Conservation (phyloP, 2,888 invertebrate genomes). For the Athalia rosae region DNA sequence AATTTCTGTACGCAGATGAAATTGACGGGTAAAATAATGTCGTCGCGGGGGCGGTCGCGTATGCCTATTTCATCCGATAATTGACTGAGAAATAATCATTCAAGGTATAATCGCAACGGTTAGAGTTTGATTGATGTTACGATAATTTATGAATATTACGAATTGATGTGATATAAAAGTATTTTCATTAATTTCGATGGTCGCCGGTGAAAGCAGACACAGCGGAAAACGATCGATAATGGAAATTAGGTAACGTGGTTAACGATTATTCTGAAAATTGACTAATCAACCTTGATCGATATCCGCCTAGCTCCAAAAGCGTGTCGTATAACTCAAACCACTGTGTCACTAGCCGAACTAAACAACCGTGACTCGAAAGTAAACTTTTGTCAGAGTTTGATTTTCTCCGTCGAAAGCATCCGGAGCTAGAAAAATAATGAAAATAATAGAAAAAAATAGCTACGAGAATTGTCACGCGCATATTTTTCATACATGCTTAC, state of each 20-base stretch:
- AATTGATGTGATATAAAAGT: too few relatives aligned
- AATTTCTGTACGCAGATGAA: slow-evolving; percentile 9
- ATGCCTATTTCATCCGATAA: slow-evolving; percentile 15
- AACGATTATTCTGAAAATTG: slow-evolving; percentile 13
- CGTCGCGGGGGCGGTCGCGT: background rate
- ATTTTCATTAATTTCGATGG: too few relatives aligned
- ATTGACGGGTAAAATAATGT: slow-evolving; percentile 8
- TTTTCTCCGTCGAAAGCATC: too few relatives aligned
- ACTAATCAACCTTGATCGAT: slow-evolving; percentile 1
- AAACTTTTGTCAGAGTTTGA: too few relatives aligned
- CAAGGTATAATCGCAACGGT: slow-evolving; percentile 4
- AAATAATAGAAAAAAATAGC: background rate
- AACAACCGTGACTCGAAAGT: too few relatives aligned
- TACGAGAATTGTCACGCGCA: background rate
- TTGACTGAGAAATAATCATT: background rate
- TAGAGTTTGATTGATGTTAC: slow-evolving; percentile 6
- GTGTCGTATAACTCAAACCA: background rate
- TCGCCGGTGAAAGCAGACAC: too few relatives aligned
- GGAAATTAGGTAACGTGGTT: background rate
- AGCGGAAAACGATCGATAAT: background rate
- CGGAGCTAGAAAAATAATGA: background rate
- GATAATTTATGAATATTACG: too few relatives aligned
- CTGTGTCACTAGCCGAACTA: background rate
- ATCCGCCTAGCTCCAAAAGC: background rate
- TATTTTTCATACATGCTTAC: slow-evolving; percentile 10